Evolutionary conservation across 2,113 vertebrate species (phyloP), one percentile per base, ranked within the genome.

Genomic region (Chrysochloris asiatica): DNA sequence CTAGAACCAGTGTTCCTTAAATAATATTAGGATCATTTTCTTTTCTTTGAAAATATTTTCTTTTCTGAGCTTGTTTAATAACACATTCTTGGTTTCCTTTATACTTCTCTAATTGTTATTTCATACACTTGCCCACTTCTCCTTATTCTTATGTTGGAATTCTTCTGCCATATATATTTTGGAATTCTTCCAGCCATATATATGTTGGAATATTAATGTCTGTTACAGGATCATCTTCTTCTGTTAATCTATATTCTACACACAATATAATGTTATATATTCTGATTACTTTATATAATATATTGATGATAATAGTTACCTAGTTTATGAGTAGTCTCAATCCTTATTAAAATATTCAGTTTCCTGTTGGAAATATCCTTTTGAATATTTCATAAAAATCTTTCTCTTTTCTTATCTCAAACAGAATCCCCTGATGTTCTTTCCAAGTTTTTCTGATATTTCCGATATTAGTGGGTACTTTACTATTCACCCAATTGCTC

Each of bases 311-410:
- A 22, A 14, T 41, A 24, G 0, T 86, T 86, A 43, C 82, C 22
- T 56, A n/a, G 26, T 33, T 45, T 33, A 21, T 54, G 61, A 41
- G 36, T 78, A 78, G 36, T 6, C 45, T 4, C 26, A 11, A 45
- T 63, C n/a, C 50, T 71, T 72, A 54, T 81, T 88, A 76, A 86
- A 41, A 79, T 89, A n/a, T 76, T 17, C 36, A 75, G 0, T 61
- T 82, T 94, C 26, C 36, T 67, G 0, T 19, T 48, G 45, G 14
- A 45, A 65, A 48, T 33, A 24, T 67, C 9, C 63, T 84, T 38
- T 85, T 72, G 17, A 4, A 73, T 80, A 54, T 47, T 92, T 90
- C 50, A 82, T 3, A 77, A 67, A 89, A 41, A 75, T 86, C 47
- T 86, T 6, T 16, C 30, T 82, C 16, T 76, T 17, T 50, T 91